A percentile compares a stretch with the other conserved stretches of the same genome.
Evolutionary conservation across 2,113 vertebrate species (phyloP).

Genomic region (Macheiramphus alcinus): DNA sequence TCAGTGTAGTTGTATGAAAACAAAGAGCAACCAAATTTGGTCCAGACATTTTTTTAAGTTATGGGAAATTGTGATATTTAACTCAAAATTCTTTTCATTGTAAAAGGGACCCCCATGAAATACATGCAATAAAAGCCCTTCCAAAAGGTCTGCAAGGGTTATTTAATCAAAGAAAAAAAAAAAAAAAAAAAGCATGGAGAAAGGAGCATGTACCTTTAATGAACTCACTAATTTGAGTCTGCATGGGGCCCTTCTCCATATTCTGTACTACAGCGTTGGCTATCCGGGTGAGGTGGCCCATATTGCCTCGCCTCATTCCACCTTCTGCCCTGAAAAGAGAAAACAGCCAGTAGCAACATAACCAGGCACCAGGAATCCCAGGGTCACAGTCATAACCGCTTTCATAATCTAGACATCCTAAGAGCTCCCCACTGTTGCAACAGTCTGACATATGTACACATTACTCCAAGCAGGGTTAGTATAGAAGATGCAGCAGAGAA

Average conservation of each 20-base stretch:
- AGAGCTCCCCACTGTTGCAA: no score
- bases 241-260: slow-evolving; percentile 88
- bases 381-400: no score
- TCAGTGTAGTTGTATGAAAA: fast-evolving
- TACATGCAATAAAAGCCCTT: fast-evolving
- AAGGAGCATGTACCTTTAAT: slow-evolving; percentile 81
- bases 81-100: not conserved
- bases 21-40: not conserved
- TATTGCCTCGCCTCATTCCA: slow-evolving; percentile 90
- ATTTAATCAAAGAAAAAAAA: no score
- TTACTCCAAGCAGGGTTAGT: not conserved
- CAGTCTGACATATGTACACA: fast-evolving
- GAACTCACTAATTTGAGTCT: slow-evolving; percentile 83
- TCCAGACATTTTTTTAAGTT: not conserved
- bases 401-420: fast-evolving
- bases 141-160: not conserved
- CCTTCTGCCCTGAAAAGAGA: slow-evolving; percentile 81
- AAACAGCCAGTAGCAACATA: not conserved
- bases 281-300: slow-evolving; percentile 95
- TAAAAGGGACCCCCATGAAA: not conserved
- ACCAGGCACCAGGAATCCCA: fast-evolving
- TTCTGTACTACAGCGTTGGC: slow-evolving; percentile 94
- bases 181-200: not conserved
- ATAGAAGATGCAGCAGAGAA: not conserved
- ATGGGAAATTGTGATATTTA: not conserved